Conservation (phyloP, 2,888 invertebrate species). For the Carterocephalus palaemon region DNA sequence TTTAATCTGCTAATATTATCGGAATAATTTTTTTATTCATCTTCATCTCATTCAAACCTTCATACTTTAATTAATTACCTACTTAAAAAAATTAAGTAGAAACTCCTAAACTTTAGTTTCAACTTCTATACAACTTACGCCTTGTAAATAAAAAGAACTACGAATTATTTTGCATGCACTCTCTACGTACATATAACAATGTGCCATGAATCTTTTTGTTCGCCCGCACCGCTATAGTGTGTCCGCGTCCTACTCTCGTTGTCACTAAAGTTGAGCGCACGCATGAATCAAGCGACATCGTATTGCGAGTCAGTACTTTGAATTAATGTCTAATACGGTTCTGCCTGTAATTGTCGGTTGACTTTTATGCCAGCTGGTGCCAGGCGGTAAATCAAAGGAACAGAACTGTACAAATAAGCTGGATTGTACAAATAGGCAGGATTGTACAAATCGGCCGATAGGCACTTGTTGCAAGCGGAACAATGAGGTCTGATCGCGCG, state of each 20-base stretch:
- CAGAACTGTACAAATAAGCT: conserved; percentile 53
- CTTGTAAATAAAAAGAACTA: no score
- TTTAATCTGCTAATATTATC: no score
- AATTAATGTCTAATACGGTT: conserved; percentile 61
- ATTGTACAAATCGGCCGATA: conserved; percentile 20
- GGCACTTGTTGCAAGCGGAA: conserved; percentile 13
- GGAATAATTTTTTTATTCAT: no score
- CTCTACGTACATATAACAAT: no score
- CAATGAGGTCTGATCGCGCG: conserved; percentile 1
- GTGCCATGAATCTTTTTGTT: no score
- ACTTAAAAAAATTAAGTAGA: no score
- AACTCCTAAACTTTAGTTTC: no score
- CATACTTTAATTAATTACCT: no score
- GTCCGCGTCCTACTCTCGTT: conserved; percentile 3
- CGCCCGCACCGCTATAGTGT: neutral
- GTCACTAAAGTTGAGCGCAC: conserved; percentile 39
- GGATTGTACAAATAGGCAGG: conserved; percentile 26
- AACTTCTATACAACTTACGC: no score
- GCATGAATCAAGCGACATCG: conserved; percentile 60
- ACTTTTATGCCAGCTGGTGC: conserved; percentile 52
- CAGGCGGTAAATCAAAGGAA: conserved; percentile 57
- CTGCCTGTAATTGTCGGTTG: conserved; percentile 63
- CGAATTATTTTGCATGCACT: no score
- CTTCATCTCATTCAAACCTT: no score
- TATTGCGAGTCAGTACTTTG: conserved; percentile 34